These are phyloP conservation scores for Reinhardtius hippoglossoides DNA, from an alignment of 2,113 vertebrate genomes.

Conservation along the genomic window DNA sequence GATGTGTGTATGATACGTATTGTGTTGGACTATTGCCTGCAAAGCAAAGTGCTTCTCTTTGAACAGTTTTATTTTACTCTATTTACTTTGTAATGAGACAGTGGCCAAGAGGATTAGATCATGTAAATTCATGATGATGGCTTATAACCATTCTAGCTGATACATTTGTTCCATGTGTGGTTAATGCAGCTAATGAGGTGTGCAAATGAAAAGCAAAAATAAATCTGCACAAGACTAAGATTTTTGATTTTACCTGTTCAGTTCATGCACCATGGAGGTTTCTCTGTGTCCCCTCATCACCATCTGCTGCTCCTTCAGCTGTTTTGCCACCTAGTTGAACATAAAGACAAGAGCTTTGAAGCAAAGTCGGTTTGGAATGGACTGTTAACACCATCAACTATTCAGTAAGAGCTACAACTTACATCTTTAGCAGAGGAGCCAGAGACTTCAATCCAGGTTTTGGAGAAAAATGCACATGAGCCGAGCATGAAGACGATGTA, in stretches of 20 bases:
- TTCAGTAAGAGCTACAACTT: conserved; percentile 67
- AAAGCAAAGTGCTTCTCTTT: no score
- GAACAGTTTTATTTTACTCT: no score
- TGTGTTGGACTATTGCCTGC: no score
- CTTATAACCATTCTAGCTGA: neutral
- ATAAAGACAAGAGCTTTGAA: neutral
- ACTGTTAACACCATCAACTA: neutral
- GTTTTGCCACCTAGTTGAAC: conserved; percentile 91
- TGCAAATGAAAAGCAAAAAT: neutral
- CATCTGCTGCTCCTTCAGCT: conserved; percentile 88
- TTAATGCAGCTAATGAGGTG: neutral
- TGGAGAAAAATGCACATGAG: conserved; percentile 98
- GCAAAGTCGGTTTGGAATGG: neutral
- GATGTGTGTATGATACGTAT: no score
- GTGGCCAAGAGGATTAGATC: neutral
- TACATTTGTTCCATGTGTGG: no score
- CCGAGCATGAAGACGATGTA: conserved; percentile 99
- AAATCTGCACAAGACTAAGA: neutral
- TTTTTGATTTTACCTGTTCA: conserved; percentile 88
- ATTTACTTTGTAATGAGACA: neutral
- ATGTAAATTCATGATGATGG: neutral
- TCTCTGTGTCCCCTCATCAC: conserved; percentile 97
- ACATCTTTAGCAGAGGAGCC: conserved; percentile 99
- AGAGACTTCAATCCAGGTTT: conserved; percentile 99
- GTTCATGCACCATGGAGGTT: conserved; percentile 98